A percentile compares a stretch with the other conserved stretches of the same genome.
phyloP scores from a whole-genome alignment of 2,888 invertebrate genomes.

The Brachyptera putata region DNA sequence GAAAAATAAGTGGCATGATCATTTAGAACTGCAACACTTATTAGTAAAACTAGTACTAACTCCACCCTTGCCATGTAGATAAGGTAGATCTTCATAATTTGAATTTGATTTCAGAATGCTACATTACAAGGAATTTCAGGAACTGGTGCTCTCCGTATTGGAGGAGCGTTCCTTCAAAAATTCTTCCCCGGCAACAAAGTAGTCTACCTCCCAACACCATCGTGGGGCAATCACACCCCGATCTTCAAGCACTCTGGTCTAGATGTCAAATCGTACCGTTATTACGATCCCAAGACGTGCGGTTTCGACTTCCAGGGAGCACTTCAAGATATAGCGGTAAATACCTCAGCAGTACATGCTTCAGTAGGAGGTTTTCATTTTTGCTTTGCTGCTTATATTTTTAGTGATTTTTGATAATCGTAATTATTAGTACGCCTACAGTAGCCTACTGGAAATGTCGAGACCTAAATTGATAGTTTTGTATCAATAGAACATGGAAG shows the following conservation, averaged over 20 bases:
- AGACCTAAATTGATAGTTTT: no score
- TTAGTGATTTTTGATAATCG: background rate
- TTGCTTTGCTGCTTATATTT: background rate
- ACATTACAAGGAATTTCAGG: conserved; percentile 88
- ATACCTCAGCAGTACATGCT: conserved; percentile 42
- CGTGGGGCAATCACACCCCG: conserved; percentile 98
- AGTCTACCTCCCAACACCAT: conserved; percentile 84
- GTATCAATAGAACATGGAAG: no score
- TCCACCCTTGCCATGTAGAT: no score
- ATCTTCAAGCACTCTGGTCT: conserved; percentile 87
- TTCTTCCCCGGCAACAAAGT: conserved; percentile 78
- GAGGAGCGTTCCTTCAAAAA: conserved; percentile 78
- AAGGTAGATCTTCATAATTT: background rate
- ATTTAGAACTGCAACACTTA: no score
- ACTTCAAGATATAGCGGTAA: conserved; percentile 79
- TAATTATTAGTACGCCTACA: no score
- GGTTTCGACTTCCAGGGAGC: conserved; percentile 90
- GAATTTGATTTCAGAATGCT: conserved; percentile 51
- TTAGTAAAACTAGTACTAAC: no score
- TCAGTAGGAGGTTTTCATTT: background rate
- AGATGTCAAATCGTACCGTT: conserved; percentile 83
- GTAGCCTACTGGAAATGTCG: background rate
- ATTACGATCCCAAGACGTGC: conserved; percentile 89
- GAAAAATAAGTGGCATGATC: no score
- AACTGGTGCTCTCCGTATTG: conserved; percentile 93